Evolutionary conservation across 2,888 invertebrate species (phyloP).

Genomic region (Hartigia nigra): DNA sequence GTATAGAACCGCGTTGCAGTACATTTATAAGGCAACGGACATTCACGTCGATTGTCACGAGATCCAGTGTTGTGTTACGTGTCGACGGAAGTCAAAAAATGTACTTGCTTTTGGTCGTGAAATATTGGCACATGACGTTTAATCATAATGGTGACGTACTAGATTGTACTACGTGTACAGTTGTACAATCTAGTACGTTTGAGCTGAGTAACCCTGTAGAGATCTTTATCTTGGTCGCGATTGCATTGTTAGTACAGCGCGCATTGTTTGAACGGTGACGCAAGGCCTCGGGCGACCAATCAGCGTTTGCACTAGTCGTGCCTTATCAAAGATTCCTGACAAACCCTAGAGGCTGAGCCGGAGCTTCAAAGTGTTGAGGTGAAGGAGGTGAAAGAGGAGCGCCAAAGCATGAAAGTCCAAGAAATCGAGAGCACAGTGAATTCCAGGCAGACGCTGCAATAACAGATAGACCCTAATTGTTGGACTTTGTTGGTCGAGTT

Average conservation of each 20-base stretch:
- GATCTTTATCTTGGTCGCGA: conserved; percentile 53
- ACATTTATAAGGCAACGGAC: background rate
- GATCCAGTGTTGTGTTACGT: background rate
- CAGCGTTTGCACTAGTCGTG: conserved; percentile 53
- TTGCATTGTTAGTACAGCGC: conserved; percentile 57
- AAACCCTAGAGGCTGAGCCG: conserved; percentile 27
- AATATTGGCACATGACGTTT: too few species aligned
- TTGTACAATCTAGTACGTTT: background rate
- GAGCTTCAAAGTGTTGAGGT: background rate
- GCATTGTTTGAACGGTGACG: conserved; percentile 58
- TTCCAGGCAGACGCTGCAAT: conserved; percentile 17
- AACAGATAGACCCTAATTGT: conserved; percentile 42
- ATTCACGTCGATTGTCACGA: background rate
- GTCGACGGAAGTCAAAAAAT: background rate
- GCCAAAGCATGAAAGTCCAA: background rate
- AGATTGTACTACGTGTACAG: too few species aligned
- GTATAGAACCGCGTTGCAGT: too few species aligned
- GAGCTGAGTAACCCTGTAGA: conserved; percentile 33
- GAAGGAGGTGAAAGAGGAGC: background rate
- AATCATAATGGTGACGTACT: background rate
- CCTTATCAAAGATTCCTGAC: conserved; percentile 53
- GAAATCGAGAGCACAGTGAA: background rate
- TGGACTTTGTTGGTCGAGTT: conserved; percentile 4
- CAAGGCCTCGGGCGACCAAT: conserved; percentile 58
- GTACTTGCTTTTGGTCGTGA: too few species aligned